Evolutionary conservation across 1,140 invertebrate species (phyloP).

Genomic region (Eciton burchellii): DNA sequence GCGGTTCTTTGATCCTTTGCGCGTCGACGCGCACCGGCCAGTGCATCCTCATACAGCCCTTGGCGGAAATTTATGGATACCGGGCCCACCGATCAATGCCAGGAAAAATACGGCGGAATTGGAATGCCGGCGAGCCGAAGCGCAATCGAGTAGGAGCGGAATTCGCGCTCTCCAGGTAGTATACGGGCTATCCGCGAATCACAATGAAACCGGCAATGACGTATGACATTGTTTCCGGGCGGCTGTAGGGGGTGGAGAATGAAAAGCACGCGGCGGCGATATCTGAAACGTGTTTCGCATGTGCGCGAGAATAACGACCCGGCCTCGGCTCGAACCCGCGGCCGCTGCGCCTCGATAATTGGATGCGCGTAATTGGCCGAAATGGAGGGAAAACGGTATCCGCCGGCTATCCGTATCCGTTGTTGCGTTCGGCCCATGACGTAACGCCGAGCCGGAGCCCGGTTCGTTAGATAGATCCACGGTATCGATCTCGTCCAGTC

Average conservation of each 20-base stretch:
- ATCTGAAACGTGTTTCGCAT: slow-evolving; percentile 75
- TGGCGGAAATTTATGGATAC: slow-evolving; percentile 57
- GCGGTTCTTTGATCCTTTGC: slow-evolving; percentile 35
- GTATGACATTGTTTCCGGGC: slow-evolving; percentile 65
- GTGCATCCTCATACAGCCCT: slow-evolving; percentile 33
- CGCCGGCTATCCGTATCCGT: slow-evolving; percentile 49
- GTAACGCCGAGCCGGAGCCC: neutral
- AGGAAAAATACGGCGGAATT: slow-evolving; percentile 69
- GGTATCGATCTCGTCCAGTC: neutral
- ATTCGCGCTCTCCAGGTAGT: slow-evolving; percentile 59
- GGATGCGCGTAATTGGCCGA: slow-evolving; percentile 76
- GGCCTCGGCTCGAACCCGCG: slow-evolving; percentile 29
- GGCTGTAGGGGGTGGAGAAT: slow-evolving; percentile 61
- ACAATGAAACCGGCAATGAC: slow-evolving; percentile 73
- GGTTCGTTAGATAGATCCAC: slow-evolving; percentile 23
- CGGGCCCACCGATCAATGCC: slow-evolving; percentile 58
- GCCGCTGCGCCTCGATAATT: slow-evolving; percentile 71
- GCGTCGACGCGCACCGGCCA: neutral
- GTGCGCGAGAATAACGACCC: slow-evolving; percentile 69
- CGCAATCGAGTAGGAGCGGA: slow-evolving; percentile 57
- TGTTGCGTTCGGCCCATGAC: slow-evolving; percentile 29
- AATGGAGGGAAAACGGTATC: slow-evolving; percentile 66
- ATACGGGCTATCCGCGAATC: slow-evolving; percentile 61
- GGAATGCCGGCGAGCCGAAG: slow-evolving; percentile 60
- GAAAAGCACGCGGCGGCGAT: slow-evolving; percentile 73